A percentile compares a stretch with the other conserved stretches of the same genome.
Conservation (phyloP, 53 echinoderm and acorn worm species). For the Echinarachnius parma region DNA sequence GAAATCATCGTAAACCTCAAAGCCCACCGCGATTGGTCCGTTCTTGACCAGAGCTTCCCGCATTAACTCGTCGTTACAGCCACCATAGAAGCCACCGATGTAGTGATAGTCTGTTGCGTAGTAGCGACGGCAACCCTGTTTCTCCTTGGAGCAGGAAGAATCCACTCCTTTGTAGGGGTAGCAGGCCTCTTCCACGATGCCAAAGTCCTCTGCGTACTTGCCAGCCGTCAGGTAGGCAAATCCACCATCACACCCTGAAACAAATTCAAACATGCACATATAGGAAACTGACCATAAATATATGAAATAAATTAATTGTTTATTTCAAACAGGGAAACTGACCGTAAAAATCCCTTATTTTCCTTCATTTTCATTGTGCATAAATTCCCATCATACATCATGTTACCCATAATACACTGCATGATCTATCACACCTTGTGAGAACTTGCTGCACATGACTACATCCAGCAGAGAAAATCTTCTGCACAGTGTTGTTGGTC, state of each 20-base stretch:
- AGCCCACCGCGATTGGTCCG: conserved; percentile 76
- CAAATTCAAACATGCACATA: neutral
- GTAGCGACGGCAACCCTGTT: conserved; percentile 64
- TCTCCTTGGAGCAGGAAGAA: conserved; percentile 45
- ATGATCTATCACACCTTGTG: too few species aligned
- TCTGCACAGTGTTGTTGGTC: too few species aligned
- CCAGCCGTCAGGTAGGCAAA: conserved; percentile 92
- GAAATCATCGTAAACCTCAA: conserved; percentile 82
- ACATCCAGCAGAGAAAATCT: too few species aligned
- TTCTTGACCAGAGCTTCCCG: conserved; percentile 72
- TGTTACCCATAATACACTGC: too few species aligned
- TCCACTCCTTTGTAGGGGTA: conserved; percentile 71
- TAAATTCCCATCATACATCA: too few species aligned
- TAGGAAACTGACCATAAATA: neutral
- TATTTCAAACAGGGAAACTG: too few species aligned
- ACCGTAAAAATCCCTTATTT: too few species aligned
- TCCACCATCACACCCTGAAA: conserved; percentile 76
- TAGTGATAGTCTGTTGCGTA: conserved; percentile 87
- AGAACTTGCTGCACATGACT: too few species aligned
- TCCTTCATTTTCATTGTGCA: too few species aligned
- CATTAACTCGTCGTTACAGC: conserved; percentile 92
- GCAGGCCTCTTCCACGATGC: conserved; percentile 78
- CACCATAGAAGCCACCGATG: conserved; percentile 87
- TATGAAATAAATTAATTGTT: too few species aligned
- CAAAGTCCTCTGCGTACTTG: conserved; percentile 94